Evolutionary conservation across 2,888 invertebrate genomes (phyloP), one percentile per base, ranked within the genome.

Genomic region (Acanthoscelides obtectus): DNA sequence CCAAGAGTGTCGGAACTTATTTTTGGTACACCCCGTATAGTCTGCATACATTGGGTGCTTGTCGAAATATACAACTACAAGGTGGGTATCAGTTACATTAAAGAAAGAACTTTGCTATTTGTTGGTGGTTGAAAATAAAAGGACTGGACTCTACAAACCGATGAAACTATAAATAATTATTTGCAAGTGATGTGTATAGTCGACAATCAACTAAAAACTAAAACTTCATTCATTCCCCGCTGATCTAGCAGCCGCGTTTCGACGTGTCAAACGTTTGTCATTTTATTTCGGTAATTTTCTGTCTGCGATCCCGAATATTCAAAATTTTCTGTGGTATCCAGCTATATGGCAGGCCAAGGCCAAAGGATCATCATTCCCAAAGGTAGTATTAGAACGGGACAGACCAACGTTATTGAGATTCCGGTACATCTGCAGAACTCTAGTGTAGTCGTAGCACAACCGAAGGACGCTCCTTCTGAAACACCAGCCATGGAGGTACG

Each of bases 361-460:
- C 81, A 82, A 69, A 81, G 81, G 74, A 78, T 82, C 66, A 76
- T 82, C 2, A 81, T 82, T 67, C 82, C 82, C 5, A 79, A 78
- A 75, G 83, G 83, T 20, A 78, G 81, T 73, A 79, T 83, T n/a
- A 80, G 82, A 74, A 81, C 83, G 17, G 75, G 79, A 17, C 80
- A 83, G 74, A 82, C 82, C 0, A 82, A 82, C 12, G 77, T 83
- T 64, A 81, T 83, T 45, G 82, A 83, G 76, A 82, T 83, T 22
- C 83, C 83, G 1, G 74, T 75, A 6, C 72, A 74, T 70, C 73
- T 81, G 67, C 78, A 81, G 66, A 77, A 79, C 68, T 79, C 79
- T 22, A 79, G 78, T 6, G 78, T 81, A n/a, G 80, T 82, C 6
- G 77, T 83, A 5, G 82, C 82, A 0, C 69, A 64, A 65, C 64